Evolutionary conservation across 2,113 vertebrate genomes (phyloP).

Genomic region (Festucalex cinctus): DNA sequence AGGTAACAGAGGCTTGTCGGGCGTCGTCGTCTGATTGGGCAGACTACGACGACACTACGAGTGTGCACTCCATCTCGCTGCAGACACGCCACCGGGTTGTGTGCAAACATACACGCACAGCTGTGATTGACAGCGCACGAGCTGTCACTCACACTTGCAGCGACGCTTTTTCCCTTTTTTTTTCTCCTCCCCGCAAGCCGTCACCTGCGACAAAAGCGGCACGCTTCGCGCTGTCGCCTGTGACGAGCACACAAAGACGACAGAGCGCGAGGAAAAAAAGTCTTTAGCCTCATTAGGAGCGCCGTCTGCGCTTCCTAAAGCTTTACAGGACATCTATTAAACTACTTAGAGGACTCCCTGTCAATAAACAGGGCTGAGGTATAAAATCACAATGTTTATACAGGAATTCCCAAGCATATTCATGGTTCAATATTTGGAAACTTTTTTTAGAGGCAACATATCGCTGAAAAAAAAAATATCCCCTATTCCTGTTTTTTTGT

Average conservation of each 20-base stretch:
- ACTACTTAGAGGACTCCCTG: conserved; percentile 18
- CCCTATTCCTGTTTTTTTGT: no score
- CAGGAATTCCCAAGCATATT: no score
- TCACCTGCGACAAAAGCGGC: conserved; percentile 21
- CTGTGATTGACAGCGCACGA: conserved; percentile 46
- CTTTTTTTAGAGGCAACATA: no score
- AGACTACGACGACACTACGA: neutral
- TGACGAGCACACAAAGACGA: conserved; percentile 26
- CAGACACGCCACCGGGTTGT: neutral
- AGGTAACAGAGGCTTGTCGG: no score
- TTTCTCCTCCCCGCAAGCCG: conserved; percentile 14
- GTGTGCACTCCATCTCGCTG: neutral
- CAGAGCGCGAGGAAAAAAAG: conserved; percentile 6
- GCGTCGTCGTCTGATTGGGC: neutral
- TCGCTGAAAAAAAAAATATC: no score
- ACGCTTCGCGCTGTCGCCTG: conserved; percentile 24
- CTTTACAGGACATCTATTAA: conserved; percentile 30
- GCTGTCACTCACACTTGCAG: conserved; percentile 57
- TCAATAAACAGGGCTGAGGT: neutral
- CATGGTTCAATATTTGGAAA: no score
- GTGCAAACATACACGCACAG: conserved; percentile 9
- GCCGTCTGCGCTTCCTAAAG: conserved; percentile 21
- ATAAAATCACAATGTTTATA: neutral
- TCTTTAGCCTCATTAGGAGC: conserved; percentile 44
- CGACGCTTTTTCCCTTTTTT: conserved; percentile 4